These are phyloP conservation scores for Archegozetes longisetosus DNA, from an alignment of 1,140 invertebrate genomes.

Conservation along the genomic window DNA sequence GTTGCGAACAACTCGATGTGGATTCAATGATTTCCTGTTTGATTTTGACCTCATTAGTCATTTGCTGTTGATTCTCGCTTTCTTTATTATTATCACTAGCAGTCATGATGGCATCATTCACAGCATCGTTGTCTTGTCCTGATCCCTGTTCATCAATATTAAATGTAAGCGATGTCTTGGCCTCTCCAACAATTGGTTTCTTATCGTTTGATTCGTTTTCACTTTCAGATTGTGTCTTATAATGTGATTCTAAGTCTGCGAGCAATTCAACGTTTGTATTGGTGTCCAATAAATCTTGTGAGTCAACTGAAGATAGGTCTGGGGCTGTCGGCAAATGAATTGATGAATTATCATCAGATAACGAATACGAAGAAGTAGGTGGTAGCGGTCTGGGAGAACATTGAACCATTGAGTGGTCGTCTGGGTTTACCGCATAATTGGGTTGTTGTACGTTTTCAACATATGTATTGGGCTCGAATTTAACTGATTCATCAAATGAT, in stretches of 20 bases:
- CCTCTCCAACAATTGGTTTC: constrained; percentile 16
- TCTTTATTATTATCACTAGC: not conserved
- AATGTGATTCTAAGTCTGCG: not conserved
- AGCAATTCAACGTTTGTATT: not conserved
- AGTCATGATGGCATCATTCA: constrained; percentile 4
- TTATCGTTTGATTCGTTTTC: not conserved
- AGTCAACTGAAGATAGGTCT: constrained; percentile 5
- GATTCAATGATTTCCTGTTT: constrained; percentile 14
- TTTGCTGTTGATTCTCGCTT: not conserved
- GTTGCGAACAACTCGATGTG: no score
- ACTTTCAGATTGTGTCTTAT: not conserved
- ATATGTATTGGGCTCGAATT: not conserved
- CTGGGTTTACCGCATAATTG: not conserved
- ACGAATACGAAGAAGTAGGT: not conserved
- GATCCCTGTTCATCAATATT: constrained; percentile 14
- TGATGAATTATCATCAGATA: not conserved
- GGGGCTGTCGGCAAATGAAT: constrained; percentile 17
- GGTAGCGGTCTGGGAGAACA: not conserved
- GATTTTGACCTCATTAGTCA: constrained; percentile 15
- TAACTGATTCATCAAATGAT: no score
- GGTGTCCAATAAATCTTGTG: not conserved
- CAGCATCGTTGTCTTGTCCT: constrained; percentile 16
- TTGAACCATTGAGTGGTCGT: not conserved
- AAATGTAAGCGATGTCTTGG: constrained; percentile 13
- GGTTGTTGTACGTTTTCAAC: not conserved